Base-by-base conservation (phyloP, 2,888 invertebrate species). In the Oxytorus armatus region DNA sequence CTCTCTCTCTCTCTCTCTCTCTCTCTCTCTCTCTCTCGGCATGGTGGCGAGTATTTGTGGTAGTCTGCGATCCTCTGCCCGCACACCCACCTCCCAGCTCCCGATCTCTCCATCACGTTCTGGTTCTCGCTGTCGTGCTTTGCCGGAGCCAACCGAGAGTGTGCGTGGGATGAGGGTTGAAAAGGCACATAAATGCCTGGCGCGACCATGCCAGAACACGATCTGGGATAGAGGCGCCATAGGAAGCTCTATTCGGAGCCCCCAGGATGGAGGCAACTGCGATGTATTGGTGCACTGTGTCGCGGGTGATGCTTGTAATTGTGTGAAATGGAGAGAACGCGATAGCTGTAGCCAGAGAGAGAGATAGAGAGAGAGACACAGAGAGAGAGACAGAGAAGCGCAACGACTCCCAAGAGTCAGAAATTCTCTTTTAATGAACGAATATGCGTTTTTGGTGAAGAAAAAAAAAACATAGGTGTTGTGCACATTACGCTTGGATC, bases 201-300 rank as follows among this genome's bases (percentile, higher is more conserved):
- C 65, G 81, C 80, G 84, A 79, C 80, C 83, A 74, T 79, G 80
- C 77, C 82, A 77, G 69, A 63, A 78, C 66, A 66, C 14, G 70
- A 68, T 44, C 53, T 51, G 73, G n/a, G 70, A 77, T 73, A 69
- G 8, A 61, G 69, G 51, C 55, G 73, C 77, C 76, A 63, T 55
- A 36, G 18, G 23, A 4, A n/a, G 8, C 18, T 18, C 18, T 18
- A 18, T 49, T 3, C 14, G 21, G 0, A 18, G 53, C 29, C 25
- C 72, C 14, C 55, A n/a, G 76, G 42, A 72, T 33, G 23, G 44
- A 66, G n/a, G 44, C 79, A 63, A 39, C 51, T 57, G 36, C 39
- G 47, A 57, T 80, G 72, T 66, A 65, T 51, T 18, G 33, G 68
- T 47, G 33, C 53, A 73, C 39, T 36, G 53, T 51, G 65, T 72